Evolutionary conservation across 2,888 invertebrate genomes (phyloP).

Genomic region (Hyposoter dolosus): DNA sequence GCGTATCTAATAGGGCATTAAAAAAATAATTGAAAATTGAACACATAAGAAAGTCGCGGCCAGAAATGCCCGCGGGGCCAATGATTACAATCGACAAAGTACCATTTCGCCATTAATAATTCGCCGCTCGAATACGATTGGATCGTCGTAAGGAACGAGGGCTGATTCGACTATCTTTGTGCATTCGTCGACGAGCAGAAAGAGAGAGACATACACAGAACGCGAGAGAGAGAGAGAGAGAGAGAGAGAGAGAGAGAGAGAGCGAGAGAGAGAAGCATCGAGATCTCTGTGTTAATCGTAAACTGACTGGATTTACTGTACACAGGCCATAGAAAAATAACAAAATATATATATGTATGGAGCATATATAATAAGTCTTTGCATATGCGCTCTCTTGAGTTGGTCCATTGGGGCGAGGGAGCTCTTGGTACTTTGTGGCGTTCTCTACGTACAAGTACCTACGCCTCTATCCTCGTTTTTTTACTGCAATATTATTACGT

Average conservation of each 20-base stretch:
- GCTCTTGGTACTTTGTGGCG: constrained; percentile 27
- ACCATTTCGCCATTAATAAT: constrained; percentile 77
- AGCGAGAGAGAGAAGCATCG: neutral
- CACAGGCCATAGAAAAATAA: constrained; percentile 18
- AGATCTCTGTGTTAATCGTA: constrained; percentile 47
- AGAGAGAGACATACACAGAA: no score
- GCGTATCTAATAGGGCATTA: neutral
- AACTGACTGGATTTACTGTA: constrained; percentile 56
- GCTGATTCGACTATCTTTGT: constrained; percentile 10
- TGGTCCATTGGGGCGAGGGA: constrained; percentile 49
- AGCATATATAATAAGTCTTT: constrained; percentile 33
- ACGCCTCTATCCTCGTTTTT: constrained; percentile 63
- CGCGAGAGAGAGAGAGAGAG: no score
- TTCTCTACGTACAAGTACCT: constrained; percentile 49
- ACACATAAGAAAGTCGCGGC: neutral
- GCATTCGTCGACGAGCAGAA: constrained; percentile 17
- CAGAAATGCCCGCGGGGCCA: constrained; percentile 62
- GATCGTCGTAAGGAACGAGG: constrained; percentile 61
- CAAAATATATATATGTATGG: neutral
- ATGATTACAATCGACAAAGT: constrained; percentile 72
- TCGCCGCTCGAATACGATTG: constrained; percentile 68
- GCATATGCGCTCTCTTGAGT: constrained; percentile 30
- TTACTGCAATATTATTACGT: constrained; percentile 24
- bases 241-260: neutral
- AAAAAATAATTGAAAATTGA: neutral